A percentile compares a stretch with the other conserved stretches of the same genome.
phyloP scores from a whole-genome alignment of 2,797 vertebrate species.

The Adelosebastes latens region DNA sequence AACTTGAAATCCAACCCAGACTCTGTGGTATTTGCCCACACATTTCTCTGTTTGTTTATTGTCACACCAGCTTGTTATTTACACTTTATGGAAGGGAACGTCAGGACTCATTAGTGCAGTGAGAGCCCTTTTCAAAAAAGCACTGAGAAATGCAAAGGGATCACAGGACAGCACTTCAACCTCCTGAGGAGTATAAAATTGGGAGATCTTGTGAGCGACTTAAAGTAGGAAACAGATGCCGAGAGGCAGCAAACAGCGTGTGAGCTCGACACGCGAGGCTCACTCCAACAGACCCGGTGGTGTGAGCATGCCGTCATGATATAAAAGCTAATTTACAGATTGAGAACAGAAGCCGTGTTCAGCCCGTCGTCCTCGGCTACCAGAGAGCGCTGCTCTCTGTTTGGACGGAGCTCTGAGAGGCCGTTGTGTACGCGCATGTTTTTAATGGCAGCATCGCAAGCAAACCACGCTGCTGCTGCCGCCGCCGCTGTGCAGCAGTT shows the following conservation, averaged over 20 bases:
- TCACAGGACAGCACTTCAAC: constrained; percentile 35
- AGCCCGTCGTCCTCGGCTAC: constrained; percentile 6
- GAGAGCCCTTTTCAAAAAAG: constrained; percentile 47
- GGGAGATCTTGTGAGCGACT: constrained; percentile 27
- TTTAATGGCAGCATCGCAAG: constrained; percentile 72
- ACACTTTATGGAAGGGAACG: constrained; percentile 67
- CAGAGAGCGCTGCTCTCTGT: constrained; percentile 42
- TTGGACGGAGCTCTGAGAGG: constrained; percentile 66
- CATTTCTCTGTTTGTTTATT: constrained; percentile 72
- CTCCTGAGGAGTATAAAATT: constrained; percentile 17
- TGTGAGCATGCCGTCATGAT: constrained; percentile 57
- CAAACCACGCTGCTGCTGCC: constrained; percentile 51
- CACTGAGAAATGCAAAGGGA: constrained; percentile 23
- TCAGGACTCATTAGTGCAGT: constrained; percentile 66
- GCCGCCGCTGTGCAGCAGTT: constrained; percentile 57
- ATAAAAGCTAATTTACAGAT: constrained; percentile 67
- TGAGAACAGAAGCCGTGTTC: constrained; percentile 75
- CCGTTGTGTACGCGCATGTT: constrained; percentile 69
- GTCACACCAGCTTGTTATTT: constrained; percentile 73
- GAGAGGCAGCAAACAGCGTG: constrained; percentile 47
- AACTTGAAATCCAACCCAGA: constrained; percentile 64
- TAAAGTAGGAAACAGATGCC: constrained; percentile 44
- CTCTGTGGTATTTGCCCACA: constrained; percentile 62
- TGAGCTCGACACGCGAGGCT: constrained; percentile 26
- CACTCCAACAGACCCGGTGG: constrained; percentile 28